phyloP scores from a whole-genome alignment of 1,140 invertebrate genomes.

The Sarcophaga peregrina region DNA sequence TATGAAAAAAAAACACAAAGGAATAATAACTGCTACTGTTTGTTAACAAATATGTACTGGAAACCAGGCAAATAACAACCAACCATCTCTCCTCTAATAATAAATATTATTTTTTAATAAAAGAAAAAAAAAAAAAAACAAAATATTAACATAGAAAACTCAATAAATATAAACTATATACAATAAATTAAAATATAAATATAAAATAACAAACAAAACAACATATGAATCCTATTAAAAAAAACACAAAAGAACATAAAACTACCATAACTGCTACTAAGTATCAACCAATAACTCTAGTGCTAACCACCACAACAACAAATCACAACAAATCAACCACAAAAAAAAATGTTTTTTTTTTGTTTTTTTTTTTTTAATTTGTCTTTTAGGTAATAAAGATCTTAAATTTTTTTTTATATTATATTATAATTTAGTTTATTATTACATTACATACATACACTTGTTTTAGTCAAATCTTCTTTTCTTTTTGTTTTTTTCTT shows the following conservation, averaged over 20 bases:
- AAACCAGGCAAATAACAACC: not conserved
- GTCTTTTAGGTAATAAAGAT: conserved; percentile 36
- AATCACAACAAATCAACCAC: conserved; percentile 5
- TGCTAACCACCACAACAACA: not conserved
- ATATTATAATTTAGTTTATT: conserved; percentile 32
- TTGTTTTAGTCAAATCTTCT: not conserved
- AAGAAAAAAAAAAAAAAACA: not conserved
- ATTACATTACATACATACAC: not conserved
- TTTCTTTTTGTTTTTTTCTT: not conserved
- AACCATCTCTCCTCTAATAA: conserved; percentile 13
- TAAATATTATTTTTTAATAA: conserved; percentile 17
- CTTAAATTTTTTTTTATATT: conserved; percentile 20
- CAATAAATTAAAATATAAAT: not conserved
- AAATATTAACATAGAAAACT: conserved; percentile 21
- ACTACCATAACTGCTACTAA: conserved; percentile 3
- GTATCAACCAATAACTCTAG: not conserved
- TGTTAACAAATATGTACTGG: not conserved
- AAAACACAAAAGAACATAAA: conserved; percentile 9
- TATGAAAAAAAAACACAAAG: not conserved
- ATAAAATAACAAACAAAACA: not conserved
- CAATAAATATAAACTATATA: not conserved
- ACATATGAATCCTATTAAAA: conserved; percentile 24
- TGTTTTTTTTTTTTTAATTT: not conserved
- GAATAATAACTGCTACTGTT: conserved; percentile 14
- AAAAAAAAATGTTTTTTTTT: not conserved